A percentile compares a stretch with the other conserved stretches of the same genome.
phyloP scores from a whole-genome alignment of 2,888 invertebrate species.

The Piscicola geometra region DNA sequence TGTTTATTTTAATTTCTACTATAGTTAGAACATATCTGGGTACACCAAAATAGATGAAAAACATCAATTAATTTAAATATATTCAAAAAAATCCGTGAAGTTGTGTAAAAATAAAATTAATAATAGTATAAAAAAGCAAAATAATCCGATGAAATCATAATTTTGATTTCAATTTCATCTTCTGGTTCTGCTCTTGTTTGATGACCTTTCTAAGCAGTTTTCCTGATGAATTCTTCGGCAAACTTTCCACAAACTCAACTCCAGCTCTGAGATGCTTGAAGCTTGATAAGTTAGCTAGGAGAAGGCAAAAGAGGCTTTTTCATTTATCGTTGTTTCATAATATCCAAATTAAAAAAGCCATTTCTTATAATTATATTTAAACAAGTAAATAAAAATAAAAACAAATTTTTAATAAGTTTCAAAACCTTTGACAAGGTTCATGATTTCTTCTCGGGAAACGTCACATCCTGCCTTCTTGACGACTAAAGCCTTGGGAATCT shows the following conservation, averaged over 20 bases:
- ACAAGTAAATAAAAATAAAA: neutral
- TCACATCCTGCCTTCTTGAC: constrained; percentile 59
- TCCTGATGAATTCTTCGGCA: constrained; percentile 41
- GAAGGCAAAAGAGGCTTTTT: too few relatives aligned
- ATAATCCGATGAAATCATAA: neutral
- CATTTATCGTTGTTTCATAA: too few relatives aligned
- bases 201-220: constrained; percentile 39
- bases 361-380: too few relatives aligned
- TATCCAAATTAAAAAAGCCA: too few relatives aligned
- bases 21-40: too few relatives aligned
- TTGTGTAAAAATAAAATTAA: too few relatives aligned
- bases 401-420: neutral
- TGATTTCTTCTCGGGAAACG: constrained; percentile 58
- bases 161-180: neutral
- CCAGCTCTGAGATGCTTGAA: constrained; percentile 42
- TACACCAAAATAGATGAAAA: too few relatives aligned
- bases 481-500: constrained; percentile 71
- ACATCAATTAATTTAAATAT: too few relatives aligned
- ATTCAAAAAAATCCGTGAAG: too few relatives aligned
- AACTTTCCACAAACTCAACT: constrained; percentile 38
- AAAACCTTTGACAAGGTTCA: constrained; percentile 33
- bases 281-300: constrained; percentile 37
- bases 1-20: too few relatives aligned
- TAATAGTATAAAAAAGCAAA: too few relatives aligned
- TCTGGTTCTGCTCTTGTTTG: constrained; percentile 12